These are phyloP conservation scores for Thamnaconus septentrionalis DNA, from an alignment of 2,113 vertebrate genomes.

Conservation along the genomic window DNA sequence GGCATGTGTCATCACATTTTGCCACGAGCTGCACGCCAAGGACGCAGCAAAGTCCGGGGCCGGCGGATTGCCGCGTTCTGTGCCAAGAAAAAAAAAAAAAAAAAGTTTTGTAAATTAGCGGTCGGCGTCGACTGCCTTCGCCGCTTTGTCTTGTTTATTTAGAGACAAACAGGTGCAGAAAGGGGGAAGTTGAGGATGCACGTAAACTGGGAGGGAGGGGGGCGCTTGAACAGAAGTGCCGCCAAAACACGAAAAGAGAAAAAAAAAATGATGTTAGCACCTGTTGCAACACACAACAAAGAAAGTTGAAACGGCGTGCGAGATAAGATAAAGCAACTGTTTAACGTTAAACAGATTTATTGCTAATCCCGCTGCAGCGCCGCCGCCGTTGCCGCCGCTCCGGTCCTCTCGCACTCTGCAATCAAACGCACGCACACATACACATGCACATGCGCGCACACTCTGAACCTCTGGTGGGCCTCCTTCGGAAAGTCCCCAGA, in stretches of 20 bases:
- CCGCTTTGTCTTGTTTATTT: background rate
- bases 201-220: background rate
- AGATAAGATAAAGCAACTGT: constrained; percentile 6
- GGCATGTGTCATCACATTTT: constrained; percentile 11
- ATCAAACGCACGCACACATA: constrained; percentile 16
- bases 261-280: background rate
- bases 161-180: background rate
- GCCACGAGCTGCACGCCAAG: background rate
- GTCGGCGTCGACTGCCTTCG: no score
- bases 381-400: background rate
- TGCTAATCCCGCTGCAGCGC: constrained; percentile 3
- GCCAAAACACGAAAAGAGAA: constrained; percentile 3
- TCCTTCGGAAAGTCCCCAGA: constrained; percentile 71
- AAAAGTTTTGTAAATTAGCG: no score
- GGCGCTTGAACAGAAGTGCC: background rate
- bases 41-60: no score
- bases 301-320: constrained; percentile 1
- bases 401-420: constrained; percentile 16
- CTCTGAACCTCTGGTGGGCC: constrained; percentile 59
- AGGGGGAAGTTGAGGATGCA: background rate
- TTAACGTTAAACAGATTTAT: constrained; percentile 4
- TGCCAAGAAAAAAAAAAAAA: no score
- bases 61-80: no score
- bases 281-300: background rate
- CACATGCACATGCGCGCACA: constrained; percentile 34